A percentile compares a stretch with the other conserved stretches of the same genome.
These are phyloP conservation scores for Aphodius granarius DNA, from an alignment of 2,888 invertebrate species.

Conservation along the genomic window DNA sequence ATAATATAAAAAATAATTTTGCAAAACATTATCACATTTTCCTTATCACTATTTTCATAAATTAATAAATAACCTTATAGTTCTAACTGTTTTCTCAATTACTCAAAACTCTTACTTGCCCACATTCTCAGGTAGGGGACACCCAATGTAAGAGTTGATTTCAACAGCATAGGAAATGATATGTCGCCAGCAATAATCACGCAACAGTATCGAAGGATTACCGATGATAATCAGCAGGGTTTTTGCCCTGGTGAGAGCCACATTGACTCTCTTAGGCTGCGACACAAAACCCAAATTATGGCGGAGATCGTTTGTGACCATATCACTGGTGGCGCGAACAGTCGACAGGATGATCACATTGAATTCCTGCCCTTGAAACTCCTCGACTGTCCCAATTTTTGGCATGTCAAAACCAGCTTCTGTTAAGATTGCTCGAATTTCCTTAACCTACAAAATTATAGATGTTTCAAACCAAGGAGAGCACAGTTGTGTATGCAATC, in stretches of 20 bases:
- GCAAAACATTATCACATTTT: no score
- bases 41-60: no score
- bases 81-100: no score
- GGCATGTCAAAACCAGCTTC: slow-evolving; percentile 60
- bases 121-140: slow-evolving; percentile 54
- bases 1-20: no score
- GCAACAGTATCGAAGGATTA: slow-evolving; percentile 71
- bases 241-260: slow-evolving; percentile 84
- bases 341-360: slow-evolving; percentile 75
- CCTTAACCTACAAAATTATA: slow-evolving; percentile 58
- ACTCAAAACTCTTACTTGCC: background rate
- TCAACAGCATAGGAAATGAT: slow-evolving; percentile 65
- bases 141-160: slow-evolving; percentile 70
- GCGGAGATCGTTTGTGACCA: slow-evolving; percentile 54
- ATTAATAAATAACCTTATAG: no score
- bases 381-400: slow-evolving; percentile 81
- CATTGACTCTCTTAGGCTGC: slow-evolving; percentile 82
- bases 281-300: slow-evolving; percentile 73
- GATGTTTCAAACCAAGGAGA: no score
- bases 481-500: no score
- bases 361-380: slow-evolving; percentile 83
- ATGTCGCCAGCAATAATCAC: slow-evolving; percentile 70
- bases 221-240: slow-evolving; percentile 80
- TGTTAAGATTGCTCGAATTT: slow-evolving; percentile 60
- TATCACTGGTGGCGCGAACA: slow-evolving; percentile 58